phyloP scores from a whole-genome alignment of 2,888 invertebrate species.

The Pollenia amentaria region DNA sequence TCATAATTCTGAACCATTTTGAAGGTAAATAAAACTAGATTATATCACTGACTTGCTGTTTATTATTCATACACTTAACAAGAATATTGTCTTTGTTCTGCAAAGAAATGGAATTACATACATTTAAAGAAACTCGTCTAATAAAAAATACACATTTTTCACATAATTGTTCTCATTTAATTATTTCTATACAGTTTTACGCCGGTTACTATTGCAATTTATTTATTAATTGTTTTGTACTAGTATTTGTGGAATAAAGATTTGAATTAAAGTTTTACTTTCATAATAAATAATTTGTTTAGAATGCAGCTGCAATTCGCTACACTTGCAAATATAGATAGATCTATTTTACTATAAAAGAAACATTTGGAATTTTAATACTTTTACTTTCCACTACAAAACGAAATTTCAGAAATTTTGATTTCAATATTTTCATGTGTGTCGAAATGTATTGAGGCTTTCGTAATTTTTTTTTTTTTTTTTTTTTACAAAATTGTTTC shows the following conservation, averaged over 20 bases:
- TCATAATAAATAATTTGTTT: slow-evolving; percentile 26
- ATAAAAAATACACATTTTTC: neutral
- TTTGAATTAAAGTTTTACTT: slow-evolving; percentile 36
- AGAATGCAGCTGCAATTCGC: slow-evolving; percentile 50
- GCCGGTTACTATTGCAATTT: slow-evolving; percentile 52
- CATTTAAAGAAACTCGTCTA: neutral
- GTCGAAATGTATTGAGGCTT: no score
- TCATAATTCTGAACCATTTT: slow-evolving; percentile 21
- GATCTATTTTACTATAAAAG: no score
- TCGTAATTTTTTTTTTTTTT: no score
- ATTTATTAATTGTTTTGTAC: slow-evolving; percentile 5
- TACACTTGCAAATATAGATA: slow-evolving; percentile 11
- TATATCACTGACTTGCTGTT: neutral
- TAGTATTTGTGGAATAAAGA: slow-evolving; percentile 37
- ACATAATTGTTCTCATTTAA: slow-evolving; percentile 25
- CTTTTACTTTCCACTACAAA: no score
- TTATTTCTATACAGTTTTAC: slow-evolving; percentile 17
- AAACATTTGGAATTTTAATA: no score
- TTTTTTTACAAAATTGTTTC: no score
- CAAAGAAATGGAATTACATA: slow-evolving; percentile 51
- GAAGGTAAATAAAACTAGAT: slow-evolving; percentile 40
- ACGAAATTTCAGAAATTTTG: no score
- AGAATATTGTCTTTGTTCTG: slow-evolving; percentile 50
- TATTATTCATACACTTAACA: slow-evolving; percentile 27
- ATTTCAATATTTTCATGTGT: no score